These are phyloP conservation scores for Chelon auratus DNA, from an alignment of 2,797 vertebrate species.

Conservation along the genomic window DNA sequence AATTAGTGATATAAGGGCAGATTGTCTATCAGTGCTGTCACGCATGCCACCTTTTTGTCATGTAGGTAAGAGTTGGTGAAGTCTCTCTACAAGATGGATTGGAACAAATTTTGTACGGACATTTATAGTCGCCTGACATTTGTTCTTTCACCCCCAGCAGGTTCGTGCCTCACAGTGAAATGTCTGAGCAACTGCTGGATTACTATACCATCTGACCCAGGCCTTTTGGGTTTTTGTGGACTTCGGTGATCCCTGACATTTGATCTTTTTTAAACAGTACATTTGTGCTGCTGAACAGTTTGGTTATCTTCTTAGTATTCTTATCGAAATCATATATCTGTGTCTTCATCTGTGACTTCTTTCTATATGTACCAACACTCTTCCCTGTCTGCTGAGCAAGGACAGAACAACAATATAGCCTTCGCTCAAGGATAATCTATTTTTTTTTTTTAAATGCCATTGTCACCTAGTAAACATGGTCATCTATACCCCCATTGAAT, in stretches of 20 bases:
- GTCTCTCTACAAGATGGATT: background rate
- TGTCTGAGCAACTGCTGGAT: background rate
- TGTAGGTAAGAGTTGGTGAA: background rate
- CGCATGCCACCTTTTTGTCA: background rate
- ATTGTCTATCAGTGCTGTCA: background rate
- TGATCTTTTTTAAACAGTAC: background rate
- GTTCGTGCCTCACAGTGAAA: background rate
- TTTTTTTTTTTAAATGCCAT: conserved; percentile 16
- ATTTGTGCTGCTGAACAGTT: background rate
- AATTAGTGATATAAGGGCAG: too few relatives aligned
- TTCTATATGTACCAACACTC: conserved; percentile 2
- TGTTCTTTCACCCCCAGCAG: background rate
- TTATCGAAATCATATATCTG: background rate
- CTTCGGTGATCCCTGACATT: background rate
- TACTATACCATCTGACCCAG: background rate
- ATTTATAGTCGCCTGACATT: background rate
- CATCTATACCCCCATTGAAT: conserved; percentile 11
- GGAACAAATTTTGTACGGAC: background rate
- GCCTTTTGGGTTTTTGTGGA: background rate
- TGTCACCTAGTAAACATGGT: conserved; percentile 4
- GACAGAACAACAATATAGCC: conserved; percentile 22
- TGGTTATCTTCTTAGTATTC: background rate
- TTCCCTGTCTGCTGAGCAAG: conserved; percentile 17
- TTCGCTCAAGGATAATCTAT: conserved; percentile 25
- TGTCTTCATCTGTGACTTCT: conserved; percentile 11